These are phyloP conservation scores for Macrotis lagotis DNA, from an alignment of 2,113 vertebrate genomes.

Conservation along the genomic window DNA sequence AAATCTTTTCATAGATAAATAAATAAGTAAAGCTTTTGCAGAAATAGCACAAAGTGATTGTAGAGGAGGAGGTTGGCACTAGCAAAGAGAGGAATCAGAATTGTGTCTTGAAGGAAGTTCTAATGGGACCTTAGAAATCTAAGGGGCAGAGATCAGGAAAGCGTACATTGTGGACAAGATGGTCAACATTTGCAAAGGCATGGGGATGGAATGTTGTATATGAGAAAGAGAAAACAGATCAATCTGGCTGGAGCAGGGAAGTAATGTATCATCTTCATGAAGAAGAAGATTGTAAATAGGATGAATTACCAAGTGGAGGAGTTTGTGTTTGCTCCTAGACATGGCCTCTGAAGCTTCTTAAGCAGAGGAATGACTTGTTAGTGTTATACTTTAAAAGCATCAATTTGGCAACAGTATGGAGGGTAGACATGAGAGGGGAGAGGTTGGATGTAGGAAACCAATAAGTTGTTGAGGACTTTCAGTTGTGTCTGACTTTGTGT, in stretches of 20 bases:
- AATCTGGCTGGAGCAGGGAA: not conserved
- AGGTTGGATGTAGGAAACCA: not conserved
- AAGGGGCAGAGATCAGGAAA: not conserved
- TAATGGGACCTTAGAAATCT: not conserved
- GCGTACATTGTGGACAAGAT: not conserved
- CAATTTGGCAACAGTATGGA: not conserved
- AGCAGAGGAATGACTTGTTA: not conserved
- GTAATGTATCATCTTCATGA: not conserved
- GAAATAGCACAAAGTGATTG: not conserved
- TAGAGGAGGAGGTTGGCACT: not conserved
- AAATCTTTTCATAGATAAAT: not conserved
- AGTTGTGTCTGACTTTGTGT: too few species aligned
- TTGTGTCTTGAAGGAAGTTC: not conserved
- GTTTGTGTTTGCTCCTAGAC: not conserved
- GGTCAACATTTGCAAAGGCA: not conserved
- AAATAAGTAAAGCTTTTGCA: not conserved
- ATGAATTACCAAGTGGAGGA: not conserved
- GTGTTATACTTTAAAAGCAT: not conserved
- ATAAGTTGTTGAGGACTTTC: not conserved
- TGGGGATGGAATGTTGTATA: not conserved
- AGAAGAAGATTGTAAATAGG: not conserved
- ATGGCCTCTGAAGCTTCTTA: not conserved
- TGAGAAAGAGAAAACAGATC: not conserved
- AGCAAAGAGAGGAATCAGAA: not conserved
- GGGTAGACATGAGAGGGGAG: not conserved